phyloP scores from a whole-genome alignment of 2,888 invertebrate species.

The Tineola bisselliella region DNA sequence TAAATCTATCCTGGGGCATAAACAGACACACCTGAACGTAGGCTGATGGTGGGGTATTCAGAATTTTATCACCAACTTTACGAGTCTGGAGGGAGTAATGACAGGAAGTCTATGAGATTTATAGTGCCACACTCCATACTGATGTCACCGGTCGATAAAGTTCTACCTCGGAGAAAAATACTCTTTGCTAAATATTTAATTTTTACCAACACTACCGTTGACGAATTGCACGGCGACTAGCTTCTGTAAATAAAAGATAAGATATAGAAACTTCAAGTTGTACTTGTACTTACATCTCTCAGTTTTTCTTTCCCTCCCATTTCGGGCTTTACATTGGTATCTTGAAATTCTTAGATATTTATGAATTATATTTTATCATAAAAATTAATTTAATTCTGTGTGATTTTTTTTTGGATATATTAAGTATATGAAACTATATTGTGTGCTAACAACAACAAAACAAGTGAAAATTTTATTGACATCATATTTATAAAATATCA shows the following conservation, averaged over 20 bases:
- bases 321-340: too few relatives aligned
- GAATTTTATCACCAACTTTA: constrained; percentile 45
- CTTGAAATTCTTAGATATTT: too few relatives aligned
- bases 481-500: too few relatives aligned
- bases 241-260: neutral
- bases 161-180: neutral
- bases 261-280: too few relatives aligned
- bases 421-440: too few relatives aligned
- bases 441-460: too few relatives aligned
- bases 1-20: neutral
- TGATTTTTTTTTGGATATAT: too few relatives aligned
- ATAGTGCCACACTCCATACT: constrained; percentile 20
- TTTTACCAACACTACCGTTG: neutral
- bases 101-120: constrained; percentile 34
- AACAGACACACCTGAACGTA: constrained; percentile 1
- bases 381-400: too few relatives aligned
- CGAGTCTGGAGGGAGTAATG: constrained; percentile 29
- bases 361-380: too few relatives aligned
- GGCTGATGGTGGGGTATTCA: constrained; percentile 21
- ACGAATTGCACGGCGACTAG: neutral
- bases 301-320: too few relatives aligned
- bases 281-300: too few relatives aligned
- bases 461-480: too few relatives aligned
- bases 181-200: constrained; percentile 8
- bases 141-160: constrained; percentile 17